These are phyloP conservation scores for Cerastis rubricosa DNA, from an alignment of 2,888 invertebrate species.

Conservation along the genomic window DNA sequence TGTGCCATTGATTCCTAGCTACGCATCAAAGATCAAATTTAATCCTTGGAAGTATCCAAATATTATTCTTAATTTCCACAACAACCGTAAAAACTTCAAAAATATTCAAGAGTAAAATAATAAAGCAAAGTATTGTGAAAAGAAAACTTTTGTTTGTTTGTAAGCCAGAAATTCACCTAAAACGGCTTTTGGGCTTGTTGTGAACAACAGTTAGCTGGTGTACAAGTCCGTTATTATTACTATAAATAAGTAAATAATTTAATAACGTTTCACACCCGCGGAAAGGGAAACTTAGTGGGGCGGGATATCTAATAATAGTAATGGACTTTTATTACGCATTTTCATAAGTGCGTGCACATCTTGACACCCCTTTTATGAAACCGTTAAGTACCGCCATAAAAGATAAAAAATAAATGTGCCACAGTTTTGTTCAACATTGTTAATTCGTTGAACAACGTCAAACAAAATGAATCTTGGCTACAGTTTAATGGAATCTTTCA, in stretches of 20 bases:
- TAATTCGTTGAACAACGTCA: constrained; percentile 18
- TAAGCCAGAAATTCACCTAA: constrained; percentile 21
- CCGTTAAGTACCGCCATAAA: constrained; percentile 27
- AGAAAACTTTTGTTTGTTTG: constrained; percentile 34
- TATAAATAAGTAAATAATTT: constrained; percentile 9
- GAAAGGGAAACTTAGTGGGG: constrained; percentile 23
- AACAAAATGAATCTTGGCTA: constrained; percentile 28
- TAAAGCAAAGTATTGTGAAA: constrained; percentile 28
- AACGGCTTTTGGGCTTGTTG: constrained; percentile 14
- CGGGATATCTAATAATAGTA: constrained; percentile 50
- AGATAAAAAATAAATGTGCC: not conserved
- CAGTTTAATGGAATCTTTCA: constrained; percentile 47
- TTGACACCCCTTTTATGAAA: constrained; percentile 57
- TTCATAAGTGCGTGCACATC: constrained; percentile 61
- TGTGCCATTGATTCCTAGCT: not conserved
- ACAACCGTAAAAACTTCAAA: constrained; percentile 23
- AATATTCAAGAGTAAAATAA: constrained; percentile 33
- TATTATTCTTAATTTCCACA: constrained; percentile 8
- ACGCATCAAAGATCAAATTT: not conserved
- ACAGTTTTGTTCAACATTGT: not conserved
- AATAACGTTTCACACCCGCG: constrained; percentile 22
- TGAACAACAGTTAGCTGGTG: constrained; percentile 1
- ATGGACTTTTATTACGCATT: constrained; percentile 59
- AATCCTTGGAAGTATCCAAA: not conserved
- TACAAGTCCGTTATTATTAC: constrained; percentile 17